Evolutionary conservation across 2,113 vertebrate genomes (phyloP), one percentile per base, ranked within the genome.

Genomic region (Dicentrarchus labrax): DNA sequence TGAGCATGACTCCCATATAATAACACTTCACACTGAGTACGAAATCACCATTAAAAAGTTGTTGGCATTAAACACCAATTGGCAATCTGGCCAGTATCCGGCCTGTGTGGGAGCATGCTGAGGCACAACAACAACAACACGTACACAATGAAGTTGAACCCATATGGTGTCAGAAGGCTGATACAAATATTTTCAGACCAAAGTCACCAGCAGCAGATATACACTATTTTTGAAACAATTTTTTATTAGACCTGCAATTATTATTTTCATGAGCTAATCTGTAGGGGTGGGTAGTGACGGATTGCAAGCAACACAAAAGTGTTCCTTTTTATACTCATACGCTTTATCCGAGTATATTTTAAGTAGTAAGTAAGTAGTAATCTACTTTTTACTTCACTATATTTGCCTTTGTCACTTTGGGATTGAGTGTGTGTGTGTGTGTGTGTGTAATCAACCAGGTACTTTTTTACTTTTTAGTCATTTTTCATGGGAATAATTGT

Each of bases 101-200:
- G 72, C 66, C 47, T 19, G 67, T 56, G 86, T 84, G 80, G 84
- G 79, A 87, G 80, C 85, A 72, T n/a, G 15, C 82, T 80, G 82
- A 87, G 71, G 66, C 47, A 57, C 65, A 72, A 78, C 74, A 81
- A 88, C 83, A 84, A 88, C 83, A 84, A 79, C 80, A 74, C 57
- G n/a, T 15, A 78, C 76, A 89, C 87, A 82, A 86, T 64, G 76
- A 76, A 83, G 76, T 45, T 62, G 1, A 62, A 83, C 47, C 72
- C 72, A 72, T 80, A 89, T 86, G 88, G 30, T 80, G 70, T 60
- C 65, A 61, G 45, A 57, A 72, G 69, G 48, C 47, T 54, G 60
- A 22, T 61, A 73, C 21, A 72, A 67, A 76, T 72, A 22, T 60
- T 70, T 80, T 54, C n/a, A 61, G 50, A 75, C 72, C 47, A 39